A percentile compares a stretch with the other conserved stretches of the same genome.
phyloP scores from a whole-genome alignment of 2,797 vertebrate species.

The Bovichtus diacanthus region DNA sequence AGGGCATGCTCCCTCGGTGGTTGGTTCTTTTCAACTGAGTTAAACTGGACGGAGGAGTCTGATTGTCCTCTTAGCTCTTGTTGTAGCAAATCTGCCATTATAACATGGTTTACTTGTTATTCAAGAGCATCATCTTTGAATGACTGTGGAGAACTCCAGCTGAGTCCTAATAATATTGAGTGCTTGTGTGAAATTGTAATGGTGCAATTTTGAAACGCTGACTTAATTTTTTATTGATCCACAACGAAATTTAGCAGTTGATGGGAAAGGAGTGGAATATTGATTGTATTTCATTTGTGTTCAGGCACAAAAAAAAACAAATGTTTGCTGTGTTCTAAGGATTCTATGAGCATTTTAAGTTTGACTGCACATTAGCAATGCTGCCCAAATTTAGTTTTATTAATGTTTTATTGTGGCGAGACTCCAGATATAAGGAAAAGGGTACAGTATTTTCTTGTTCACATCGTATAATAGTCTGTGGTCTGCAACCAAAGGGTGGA shows the following conservation, averaged over 20 bases:
- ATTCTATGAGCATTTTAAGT: conserved; percentile 14
- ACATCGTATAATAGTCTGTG: conserved; percentile 59
- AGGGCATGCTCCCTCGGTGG: conserved; percentile 27
- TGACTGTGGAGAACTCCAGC: conserved; percentile 40
- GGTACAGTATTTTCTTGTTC: conserved; percentile 48
- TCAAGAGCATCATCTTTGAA: conserved; percentile 36
- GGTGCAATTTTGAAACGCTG: conserved; percentile 33
- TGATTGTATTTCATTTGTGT: conserved; percentile 41
- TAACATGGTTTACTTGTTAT: conserved; percentile 37
- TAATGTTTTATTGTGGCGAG: conserved; percentile 10
- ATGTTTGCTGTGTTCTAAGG: conserved; percentile 35
- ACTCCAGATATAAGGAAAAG: conserved; percentile 30
- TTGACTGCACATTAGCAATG: conserved; percentile 33
- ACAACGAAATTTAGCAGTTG: conserved; percentile 43
- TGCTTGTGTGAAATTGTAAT: conserved; percentile 43
- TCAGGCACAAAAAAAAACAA: conserved; percentile 35
- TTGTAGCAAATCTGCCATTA: conserved; percentile 23
- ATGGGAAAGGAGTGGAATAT: conserved; percentile 43
- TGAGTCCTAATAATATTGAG: conserved; percentile 41
- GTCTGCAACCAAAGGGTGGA: conserved; percentile 75
- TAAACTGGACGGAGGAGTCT: conserved; percentile 32
- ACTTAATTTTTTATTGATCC: conserved; percentile 52
- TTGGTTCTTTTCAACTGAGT: conserved; percentile 34
- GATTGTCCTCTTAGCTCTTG: conserved; percentile 44
- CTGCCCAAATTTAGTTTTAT: conserved; percentile 16